Evolutionary conservation across 2,113 vertebrate genomes (phyloP).

Genomic region (Thamnophis sirtalis): DNA sequence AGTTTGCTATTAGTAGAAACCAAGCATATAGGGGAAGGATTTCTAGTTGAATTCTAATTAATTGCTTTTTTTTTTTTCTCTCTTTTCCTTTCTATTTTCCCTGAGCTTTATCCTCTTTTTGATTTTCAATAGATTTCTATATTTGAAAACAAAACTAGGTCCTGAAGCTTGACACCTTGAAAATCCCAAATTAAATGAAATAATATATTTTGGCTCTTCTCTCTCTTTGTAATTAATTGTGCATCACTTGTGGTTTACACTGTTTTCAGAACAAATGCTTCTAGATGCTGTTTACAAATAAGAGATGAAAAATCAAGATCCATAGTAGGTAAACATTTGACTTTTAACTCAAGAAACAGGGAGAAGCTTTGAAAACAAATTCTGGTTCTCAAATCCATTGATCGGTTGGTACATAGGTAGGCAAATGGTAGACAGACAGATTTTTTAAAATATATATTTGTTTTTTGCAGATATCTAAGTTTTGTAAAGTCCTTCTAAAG

Average conservation of each 20-base stretch:
- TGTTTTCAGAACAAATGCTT: neutral
- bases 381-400: neutral
- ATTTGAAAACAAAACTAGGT: neutral
- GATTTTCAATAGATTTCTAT: neutral
- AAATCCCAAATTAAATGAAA: neutral
- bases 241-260: neutral
- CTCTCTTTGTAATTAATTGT: neutral
- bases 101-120: neutral
- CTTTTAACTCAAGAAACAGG: neutral
- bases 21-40: conserved; percentile 44
- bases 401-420: neutral
- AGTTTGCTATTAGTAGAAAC: neutral
- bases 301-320: neutral
- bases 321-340: neutral
- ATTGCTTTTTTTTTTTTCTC: neutral
- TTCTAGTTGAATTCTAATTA: conserved; percentile 39
- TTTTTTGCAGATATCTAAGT: neutral
- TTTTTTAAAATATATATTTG: neutral
- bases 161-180: neutral
- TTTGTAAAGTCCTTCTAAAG: neutral
- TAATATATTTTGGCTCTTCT: neutral
- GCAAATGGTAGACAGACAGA: neutral
- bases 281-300: neutral
- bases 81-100: neutral
- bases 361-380: neutral